Percentiles rank a stretch among this genome's conserved stretches.
Evolutionary conservation across 2,797 vertebrate genomes (phyloP).

Genomic region (Poecilia gillii): DNA sequence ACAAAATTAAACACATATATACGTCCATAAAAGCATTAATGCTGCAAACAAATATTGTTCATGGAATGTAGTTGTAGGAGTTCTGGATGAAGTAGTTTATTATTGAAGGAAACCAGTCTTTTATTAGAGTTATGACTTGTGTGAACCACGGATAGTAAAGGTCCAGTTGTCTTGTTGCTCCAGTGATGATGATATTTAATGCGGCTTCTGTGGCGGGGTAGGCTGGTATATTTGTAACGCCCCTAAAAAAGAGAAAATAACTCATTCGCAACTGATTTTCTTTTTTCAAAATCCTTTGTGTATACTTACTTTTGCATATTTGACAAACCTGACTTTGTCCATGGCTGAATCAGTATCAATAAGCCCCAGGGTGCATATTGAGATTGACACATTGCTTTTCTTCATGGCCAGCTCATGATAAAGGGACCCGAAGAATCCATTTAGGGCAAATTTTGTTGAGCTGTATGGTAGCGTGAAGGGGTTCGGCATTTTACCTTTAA

Average conservation of each 20-base stretch:
- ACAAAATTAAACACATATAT: not conserved
- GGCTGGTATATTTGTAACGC: constrained; percentile 62
- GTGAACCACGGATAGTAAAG: constrained; percentile 85
- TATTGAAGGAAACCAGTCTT: constrained; percentile 77
- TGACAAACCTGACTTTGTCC: constrained; percentile 80
- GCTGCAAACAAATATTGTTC: constrained; percentile 1
- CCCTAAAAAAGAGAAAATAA: constrained; percentile 60
- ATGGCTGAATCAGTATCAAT: constrained; percentile 82
- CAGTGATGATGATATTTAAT: constrained; percentile 80
- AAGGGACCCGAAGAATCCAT: constrained; percentile 86
- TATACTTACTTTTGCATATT: not conserved
- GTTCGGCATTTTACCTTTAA: constrained; percentile 80
- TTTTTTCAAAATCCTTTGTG: not conserved
- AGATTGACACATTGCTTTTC: constrained; percentile 83
- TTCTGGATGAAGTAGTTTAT: constrained; percentile 71
- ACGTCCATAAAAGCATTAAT: not conserved
- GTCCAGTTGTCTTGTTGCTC: constrained; percentile 73
- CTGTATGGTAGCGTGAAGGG: constrained; percentile 84
- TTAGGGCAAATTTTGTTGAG: constrained; percentile 87
- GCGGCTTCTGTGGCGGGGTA: constrained; percentile 85
- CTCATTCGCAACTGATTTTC: not conserved
- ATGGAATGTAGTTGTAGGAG: constrained; percentile 72
- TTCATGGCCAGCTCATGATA: constrained; percentile 85
- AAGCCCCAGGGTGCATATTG: constrained; percentile 87
- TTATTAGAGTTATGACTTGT: constrained; percentile 42